Conservation (phyloP, 1,140 invertebrate species). For the Nasonia vitripennis region DNA sequence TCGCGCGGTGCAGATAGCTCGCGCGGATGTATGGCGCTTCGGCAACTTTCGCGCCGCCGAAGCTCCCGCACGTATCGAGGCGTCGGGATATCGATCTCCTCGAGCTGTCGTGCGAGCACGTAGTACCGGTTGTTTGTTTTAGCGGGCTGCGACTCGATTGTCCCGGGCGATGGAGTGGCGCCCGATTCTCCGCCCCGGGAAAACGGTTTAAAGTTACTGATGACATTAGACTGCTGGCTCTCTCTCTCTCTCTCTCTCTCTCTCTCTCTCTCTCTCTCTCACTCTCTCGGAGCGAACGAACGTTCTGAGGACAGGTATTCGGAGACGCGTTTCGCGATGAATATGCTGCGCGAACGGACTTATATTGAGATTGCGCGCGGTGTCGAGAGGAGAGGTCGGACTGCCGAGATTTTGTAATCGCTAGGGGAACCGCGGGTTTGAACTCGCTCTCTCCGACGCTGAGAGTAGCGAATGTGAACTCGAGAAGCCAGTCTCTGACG, state of each 20-base stretch:
- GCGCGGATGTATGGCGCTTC: not conserved
- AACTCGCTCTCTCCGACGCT: too few relatives aligned
- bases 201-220: constrained; percentile 22
- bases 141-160: constrained; percentile 11
- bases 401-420: not conserved
- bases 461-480: too few relatives aligned
- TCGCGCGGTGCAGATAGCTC: not conserved
- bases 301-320: not conserved
- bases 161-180: not conserved
- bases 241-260: not conserved
- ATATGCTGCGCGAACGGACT: not conserved
- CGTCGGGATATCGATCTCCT: not conserved
- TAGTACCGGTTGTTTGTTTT: constrained; percentile 14
- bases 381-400: not conserved
- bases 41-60: not conserved
- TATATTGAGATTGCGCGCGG: not conserved
- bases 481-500: too few relatives aligned
- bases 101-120: not conserved
- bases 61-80: not conserved
- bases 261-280: not conserved
- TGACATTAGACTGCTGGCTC: constrained; percentile 1
- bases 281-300: not conserved
- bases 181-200: not conserved
- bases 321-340: not conserved
- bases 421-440: too few relatives aligned